Evolutionary conservation across 2,113 vertebrate genomes (phyloP), one percentile per base, ranked within the genome.

Genomic region (Rallus limicola): DNA sequence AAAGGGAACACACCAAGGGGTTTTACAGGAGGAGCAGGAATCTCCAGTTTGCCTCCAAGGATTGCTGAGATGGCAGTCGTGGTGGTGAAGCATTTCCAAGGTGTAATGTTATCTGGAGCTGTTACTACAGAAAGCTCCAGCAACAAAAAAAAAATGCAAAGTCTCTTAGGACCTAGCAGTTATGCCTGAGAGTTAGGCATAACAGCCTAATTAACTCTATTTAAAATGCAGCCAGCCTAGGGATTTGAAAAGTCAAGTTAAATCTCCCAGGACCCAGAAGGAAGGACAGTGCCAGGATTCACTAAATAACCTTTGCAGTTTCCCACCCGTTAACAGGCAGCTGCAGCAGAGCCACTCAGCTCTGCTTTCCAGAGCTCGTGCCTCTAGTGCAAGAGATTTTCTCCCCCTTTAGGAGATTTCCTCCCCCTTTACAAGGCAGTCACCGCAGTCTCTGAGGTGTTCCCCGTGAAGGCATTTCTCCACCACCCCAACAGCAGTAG

Each of bases 181-280:
- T 74, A 74, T 33, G 8, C 52, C 55, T 31, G 14, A 88, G 36
- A 94, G 69, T 69, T 48, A 48, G 55, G 70, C 62, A 91, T 31
- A 58, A 67, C 18, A 46, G 28, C 16, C 80, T 93, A 80, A 88
- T 74, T 86, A 93, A 85, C 46, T 38, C 21, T 29, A 75, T 71
- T 88, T 94, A 90, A 97, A 95, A 85, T 52, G 13, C 31, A 95
- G 26, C 10, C 25, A 86, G 40, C 46, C 38, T 53, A 70, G 36
- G 29, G 13, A 17, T 59, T 81, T 92, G 34, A 84, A 90, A 88
- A 93, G 63, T 78, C 67, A 81, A 81, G 52, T 60, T 62, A 86
- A 68, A 94, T 59, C 56, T 90, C 77, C 58, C 6, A 63, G 21
- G 71, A 81, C 19, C 34, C 70, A 83, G 48, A 92, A 93, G 36